Conservation (phyloP, 2,888 invertebrate genomes). For the Cephus rjabovi region DNA sequence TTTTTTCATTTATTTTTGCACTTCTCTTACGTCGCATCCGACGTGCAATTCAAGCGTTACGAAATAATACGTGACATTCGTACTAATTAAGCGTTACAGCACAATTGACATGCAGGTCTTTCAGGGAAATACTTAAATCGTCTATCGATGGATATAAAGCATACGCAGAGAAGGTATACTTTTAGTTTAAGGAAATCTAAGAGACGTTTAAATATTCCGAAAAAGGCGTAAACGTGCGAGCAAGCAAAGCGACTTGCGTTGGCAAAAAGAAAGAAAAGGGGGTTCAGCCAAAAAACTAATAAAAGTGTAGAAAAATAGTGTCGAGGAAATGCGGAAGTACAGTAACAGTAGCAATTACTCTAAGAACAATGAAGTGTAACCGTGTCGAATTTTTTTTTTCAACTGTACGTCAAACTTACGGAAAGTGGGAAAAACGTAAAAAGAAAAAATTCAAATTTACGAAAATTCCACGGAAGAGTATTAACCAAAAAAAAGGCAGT, state of each 20-base stretch:
- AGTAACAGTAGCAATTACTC: not conserved
- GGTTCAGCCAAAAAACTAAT: not conserved
- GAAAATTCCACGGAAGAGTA: not conserved
- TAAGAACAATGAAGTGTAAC: not conserved
- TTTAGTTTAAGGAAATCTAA: not conserved
- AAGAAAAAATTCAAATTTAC: not conserved
- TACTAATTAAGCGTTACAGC: slow-evolving; percentile 18
- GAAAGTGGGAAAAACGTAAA: not conserved
- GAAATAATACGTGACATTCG: not conserved
- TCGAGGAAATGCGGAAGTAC: not conserved
- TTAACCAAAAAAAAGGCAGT: too few relatives aligned
- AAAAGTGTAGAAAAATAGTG: not conserved
- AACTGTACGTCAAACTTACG: not conserved
- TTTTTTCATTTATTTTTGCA: not conserved
- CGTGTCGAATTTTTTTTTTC: not conserved
- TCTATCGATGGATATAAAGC: not conserved
- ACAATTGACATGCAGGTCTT: not conserved
- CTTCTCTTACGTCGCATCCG: not conserved
- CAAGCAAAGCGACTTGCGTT: not conserved
- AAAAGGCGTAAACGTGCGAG: not conserved
- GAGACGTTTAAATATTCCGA: not conserved
- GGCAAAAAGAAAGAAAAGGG: not conserved
- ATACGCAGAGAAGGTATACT: not conserved
- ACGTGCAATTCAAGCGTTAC: not conserved
- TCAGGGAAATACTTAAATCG: not conserved